Conservation (phyloP, 2,113 vertebrate genomes). For the Notothenia coriiceps region DNA sequence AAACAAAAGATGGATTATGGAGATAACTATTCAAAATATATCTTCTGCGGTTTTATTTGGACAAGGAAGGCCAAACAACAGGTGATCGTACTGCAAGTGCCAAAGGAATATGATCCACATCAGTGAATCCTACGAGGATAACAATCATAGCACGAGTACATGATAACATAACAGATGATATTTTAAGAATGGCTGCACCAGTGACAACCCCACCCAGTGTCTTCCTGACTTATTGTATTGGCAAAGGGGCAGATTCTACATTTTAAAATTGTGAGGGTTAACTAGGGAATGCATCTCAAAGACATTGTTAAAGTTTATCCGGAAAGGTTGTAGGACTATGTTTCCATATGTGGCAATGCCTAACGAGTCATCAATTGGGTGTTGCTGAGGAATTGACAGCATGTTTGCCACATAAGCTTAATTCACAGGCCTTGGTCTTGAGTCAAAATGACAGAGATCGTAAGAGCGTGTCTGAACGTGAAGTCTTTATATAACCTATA, state of each 20-base stretch:
- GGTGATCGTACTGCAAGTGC: constrained; percentile 37
- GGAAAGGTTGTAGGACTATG: not conserved
- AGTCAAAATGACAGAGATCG: constrained; percentile 42
- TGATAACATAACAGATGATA: not conserved
- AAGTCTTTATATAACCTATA: constrained; percentile 73
- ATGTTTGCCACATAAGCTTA: constrained; percentile 15
- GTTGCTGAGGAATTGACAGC: constrained; percentile 5
- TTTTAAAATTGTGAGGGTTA: not conserved
- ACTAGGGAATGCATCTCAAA: not conserved
- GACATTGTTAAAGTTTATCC: not conserved
- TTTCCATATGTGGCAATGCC: not conserved
- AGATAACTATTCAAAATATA: constrained; percentile 42
- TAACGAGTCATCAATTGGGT: not conserved
- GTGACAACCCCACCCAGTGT: not conserved
- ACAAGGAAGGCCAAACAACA: constrained; percentile 58
- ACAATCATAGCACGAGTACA: constrained; percentile 11
- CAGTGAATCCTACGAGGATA: constrained; percentile 6
- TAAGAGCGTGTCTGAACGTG: constrained; percentile 55
- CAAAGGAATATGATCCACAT: constrained; percentile 35
- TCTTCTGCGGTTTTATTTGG: constrained; percentile 14
- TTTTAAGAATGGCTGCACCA: constrained; percentile 16
- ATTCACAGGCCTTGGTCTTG: constrained; percentile 32
- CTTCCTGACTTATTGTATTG: not conserved
- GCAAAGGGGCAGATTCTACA: not conserved
- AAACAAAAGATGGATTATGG: constrained; percentile 36